These are phyloP conservation scores for Pedicia rivosa DNA, from an alignment of 2,888 invertebrate genomes.

Conservation along the genomic window DNA sequence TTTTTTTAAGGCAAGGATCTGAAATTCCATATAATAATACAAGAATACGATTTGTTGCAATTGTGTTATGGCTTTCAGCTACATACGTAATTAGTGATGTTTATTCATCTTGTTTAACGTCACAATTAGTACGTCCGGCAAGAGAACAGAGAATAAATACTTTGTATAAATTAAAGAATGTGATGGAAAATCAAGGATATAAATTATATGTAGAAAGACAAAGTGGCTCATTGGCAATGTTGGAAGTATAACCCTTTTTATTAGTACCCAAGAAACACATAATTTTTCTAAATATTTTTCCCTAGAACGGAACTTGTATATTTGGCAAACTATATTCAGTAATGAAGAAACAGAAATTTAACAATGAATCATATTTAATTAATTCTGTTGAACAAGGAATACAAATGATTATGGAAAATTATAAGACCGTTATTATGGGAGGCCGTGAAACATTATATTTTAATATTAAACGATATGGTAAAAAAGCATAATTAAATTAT, in stretches of 20 bases:
- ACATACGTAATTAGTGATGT: conserved; percentile 65
- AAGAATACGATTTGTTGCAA: conserved; percentile 50
- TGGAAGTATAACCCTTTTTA: conserved; percentile 38
- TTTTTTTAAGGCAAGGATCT: conserved; percentile 43
- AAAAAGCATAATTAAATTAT: too few species aligned
- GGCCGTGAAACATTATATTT: conserved; percentile 61
- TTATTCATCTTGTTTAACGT: conserved; percentile 63
- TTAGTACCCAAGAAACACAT: background rate
- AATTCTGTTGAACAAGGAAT: conserved; percentile 58
- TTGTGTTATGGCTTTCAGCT: conserved; percentile 53
- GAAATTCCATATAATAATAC: conserved; percentile 39
- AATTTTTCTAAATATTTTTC: background rate
- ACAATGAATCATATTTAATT: conserved; percentile 36
- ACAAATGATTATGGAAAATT: conserved; percentile 41
- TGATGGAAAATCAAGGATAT: conserved; percentile 46
- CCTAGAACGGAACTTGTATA: conserved; percentile 56
- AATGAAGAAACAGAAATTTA: conserved; percentile 39
- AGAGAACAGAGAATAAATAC: conserved; percentile 52
- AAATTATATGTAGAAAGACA: conserved; percentile 54
- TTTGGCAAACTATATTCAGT: conserved; percentile 50
- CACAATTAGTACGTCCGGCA: conserved; percentile 54
- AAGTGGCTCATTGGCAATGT: conserved; percentile 51
- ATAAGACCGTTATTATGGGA: conserved; percentile 48
- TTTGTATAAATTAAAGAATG: conserved; percentile 44
- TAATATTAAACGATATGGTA: conserved; percentile 58